Conservation (phyloP, 2,113 vertebrate genomes). For the Myanophis thanlyinensis region DNA sequence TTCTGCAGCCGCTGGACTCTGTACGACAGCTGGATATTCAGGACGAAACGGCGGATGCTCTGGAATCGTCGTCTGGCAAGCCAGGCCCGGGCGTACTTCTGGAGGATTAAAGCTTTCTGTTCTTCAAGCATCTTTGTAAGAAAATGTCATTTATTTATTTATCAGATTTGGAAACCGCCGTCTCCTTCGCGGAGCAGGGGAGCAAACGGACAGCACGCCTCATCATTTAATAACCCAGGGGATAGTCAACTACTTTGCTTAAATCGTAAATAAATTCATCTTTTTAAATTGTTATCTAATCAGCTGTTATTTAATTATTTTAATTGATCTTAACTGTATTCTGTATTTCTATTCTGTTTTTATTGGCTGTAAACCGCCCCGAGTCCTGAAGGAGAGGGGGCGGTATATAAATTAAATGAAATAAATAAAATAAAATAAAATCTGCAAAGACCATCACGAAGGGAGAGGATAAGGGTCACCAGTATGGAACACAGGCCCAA, state of each 20-base stretch:
- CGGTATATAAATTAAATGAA: no score
- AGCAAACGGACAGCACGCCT: not conserved
- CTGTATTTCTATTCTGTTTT: no score
- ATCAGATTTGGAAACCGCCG: not conserved
- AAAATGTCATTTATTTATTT: not conserved
- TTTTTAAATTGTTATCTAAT: no score
- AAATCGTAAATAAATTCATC: not conserved
- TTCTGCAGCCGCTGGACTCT: conserved; percentile 90
- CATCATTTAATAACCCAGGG: not conserved
- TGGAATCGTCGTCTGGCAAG: conserved; percentile 90
- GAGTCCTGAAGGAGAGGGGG: no score
- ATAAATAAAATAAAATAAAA: no score
- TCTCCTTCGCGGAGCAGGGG: not conserved
- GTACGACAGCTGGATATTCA: conserved; percentile 94
- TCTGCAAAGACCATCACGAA: not conserved
- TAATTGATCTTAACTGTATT: no score
- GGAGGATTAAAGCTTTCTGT: conserved; percentile 88
- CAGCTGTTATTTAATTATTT: no score
- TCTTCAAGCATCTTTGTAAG: conserved; percentile 84
- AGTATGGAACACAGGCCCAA: not conserved
- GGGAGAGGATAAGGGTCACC: not conserved
- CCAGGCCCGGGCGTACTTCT: conserved; percentile 93
- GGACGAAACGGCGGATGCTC: conserved; percentile 86
- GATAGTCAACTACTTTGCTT: not conserved
- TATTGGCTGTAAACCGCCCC: no score